Evolutionary conservation across 2,888 invertebrate species (phyloP), one percentile per base, ranked within the genome.

Genomic region (Sialis lutaria): DNA sequence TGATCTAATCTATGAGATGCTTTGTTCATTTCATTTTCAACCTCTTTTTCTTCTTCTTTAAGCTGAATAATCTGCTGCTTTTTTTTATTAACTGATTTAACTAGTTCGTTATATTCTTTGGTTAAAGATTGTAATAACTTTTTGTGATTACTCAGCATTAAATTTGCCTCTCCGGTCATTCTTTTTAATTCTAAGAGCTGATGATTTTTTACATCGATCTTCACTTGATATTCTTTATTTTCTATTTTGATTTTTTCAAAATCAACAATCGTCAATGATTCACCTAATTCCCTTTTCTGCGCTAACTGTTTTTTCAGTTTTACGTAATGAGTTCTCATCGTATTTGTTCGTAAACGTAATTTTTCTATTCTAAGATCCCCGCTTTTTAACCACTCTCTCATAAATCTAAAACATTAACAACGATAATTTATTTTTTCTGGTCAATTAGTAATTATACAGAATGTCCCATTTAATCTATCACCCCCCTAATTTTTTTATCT

Each of bases 191-290:
- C 73, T 0, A 63, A 60, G 5, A 78, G 53, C 51, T 74, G 70
- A 7, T 57, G 55, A 39, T 69, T 60, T 53, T 76, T 77, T 34
- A 69, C 65, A 1, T 76, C 75, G 41, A 79, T 75, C 5, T 65
- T 57, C 47, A 64, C 60, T 7, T 64, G 44, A 45, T 69, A 68
- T 55, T 73, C 69, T 4, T 67, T 55, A 54, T 78, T 79, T 53
- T 77, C 75, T 33, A 80, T 79, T 53, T 67, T 66, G 4, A 79
- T 54, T 55, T 77, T 74, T 33, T 79, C 74, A 52, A 79, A 79
- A 57, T 80, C 80, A 0, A 78, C 72, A 0, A 73, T 69, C 45
- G 73, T 65, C 1, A 80, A 58, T 42, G 67, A 69, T 50, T 75
- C 74, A 9, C 74, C 75, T 1, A 78, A 55, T 55, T 77, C 75